Evolutionary conservation across 2,797 vertebrate genomes (phyloP).

Genomic region (Paratrypauchen microcephalus): DNA sequence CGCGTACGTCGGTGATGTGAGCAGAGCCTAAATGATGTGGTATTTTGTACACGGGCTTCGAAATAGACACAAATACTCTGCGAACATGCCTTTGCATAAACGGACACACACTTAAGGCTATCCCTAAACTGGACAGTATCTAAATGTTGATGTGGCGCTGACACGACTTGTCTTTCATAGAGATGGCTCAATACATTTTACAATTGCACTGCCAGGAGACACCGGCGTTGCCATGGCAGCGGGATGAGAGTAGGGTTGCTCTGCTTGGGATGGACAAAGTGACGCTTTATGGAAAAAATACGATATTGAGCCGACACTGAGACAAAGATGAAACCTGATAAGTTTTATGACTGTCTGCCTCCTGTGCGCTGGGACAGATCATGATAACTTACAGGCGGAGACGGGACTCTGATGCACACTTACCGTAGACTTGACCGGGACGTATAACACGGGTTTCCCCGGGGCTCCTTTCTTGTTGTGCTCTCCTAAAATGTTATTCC

Average conservation of each 20-base stretch:
- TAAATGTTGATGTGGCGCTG: conserved; percentile 41
- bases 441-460: conserved; percentile 88
- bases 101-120: conserved; percentile 17
- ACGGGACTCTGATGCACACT: conserved; percentile 65
- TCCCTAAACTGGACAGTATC: conserved; percentile 35
- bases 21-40: conserved; percentile 10
- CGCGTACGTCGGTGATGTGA: conserved; percentile 31
- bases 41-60: conserved; percentile 21
- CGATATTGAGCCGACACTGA: conserved; percentile 52
- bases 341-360: conserved; percentile 52
- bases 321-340: conserved; percentile 25
- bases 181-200: conserved; percentile 58
- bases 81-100: conserved; percentile 62
- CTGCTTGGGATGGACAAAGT: conserved; percentile 76
- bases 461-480: conserved; percentile 82
- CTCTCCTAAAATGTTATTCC: conserved; percentile 83
- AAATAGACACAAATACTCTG: conserved; percentile 36
- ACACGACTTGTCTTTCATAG: conserved; percentile 63
- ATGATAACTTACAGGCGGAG: conserved; percentile 58
- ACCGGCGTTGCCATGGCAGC: conserved; percentile 86
- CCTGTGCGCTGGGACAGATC: conserved; percentile 36
- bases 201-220: conserved; percentile 73
- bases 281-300: conserved; percentile 48
- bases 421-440: conserved; percentile 92
- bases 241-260: conserved; percentile 76